phyloP scores from a whole-genome alignment of 2,113 vertebrate species.

The Protobothrops mucrosquamatus region DNA sequence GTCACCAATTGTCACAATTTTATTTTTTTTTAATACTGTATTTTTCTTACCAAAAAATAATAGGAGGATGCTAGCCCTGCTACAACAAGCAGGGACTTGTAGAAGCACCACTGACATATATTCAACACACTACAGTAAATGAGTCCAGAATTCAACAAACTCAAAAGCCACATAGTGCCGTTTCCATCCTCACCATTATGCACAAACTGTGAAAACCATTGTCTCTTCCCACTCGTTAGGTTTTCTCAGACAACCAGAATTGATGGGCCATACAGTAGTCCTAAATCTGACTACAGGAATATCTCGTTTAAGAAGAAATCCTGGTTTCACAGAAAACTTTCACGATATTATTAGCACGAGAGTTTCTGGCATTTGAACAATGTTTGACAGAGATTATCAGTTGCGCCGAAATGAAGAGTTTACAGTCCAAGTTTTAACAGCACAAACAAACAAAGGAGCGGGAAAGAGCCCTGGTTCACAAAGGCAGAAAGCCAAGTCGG shows the following conservation, averaged over 20 bases:
- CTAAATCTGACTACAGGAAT: background rate
- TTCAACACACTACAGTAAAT: background rate
- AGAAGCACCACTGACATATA: background rate
- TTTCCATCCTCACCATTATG: background rate
- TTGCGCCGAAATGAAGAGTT: background rate
- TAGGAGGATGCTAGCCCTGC: background rate
- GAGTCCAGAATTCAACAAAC: background rate
- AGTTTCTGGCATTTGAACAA: background rate
- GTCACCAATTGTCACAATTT: background rate
- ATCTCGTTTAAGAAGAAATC: background rate
- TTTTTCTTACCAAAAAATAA: background rate
- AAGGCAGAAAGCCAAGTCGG: background rate
- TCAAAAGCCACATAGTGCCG: background rate
- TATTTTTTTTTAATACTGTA: background rate
- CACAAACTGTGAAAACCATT: background rate
- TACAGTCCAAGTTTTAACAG: background rate
- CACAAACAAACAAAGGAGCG: slow-evolving; percentile 1
- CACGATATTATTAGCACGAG: background rate
- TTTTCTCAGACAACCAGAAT: background rate
- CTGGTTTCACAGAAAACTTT: background rate
- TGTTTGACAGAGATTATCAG: slow-evolving; percentile 5
- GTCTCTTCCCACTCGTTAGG: background rate
- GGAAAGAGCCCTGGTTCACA: background rate
- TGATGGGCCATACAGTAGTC: background rate
- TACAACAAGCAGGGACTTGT: background rate